Evolutionary conservation across 2,113 vertebrate genomes (phyloP), one percentile per base, ranked within the genome.

Genomic region (Excalfactoria chinensis): DNA sequence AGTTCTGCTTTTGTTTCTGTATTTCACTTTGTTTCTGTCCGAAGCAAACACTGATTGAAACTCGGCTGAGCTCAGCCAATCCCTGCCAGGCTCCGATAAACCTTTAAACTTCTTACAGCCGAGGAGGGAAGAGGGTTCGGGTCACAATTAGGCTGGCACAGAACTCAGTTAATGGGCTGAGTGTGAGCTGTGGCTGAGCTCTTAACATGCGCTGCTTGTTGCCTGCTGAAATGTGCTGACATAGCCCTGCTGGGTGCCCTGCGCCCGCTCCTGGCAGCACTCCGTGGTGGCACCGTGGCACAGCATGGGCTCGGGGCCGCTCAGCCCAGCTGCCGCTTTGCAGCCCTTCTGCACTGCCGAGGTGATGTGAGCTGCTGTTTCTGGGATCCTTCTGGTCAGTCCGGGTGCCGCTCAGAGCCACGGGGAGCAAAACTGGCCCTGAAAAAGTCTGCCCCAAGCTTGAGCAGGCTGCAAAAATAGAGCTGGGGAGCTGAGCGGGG

Each of bases 381-480:
- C 23, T 20, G 6, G 43, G 40, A 21, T 17, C 18, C 40, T 85
- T 72, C 58, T 11, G 2, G 0, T 64, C 1, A 0, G 28, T 84
- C 13, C 21, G 0, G 6, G 25, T 40, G 23, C 60, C 14, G 10
- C 35, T 63, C 23, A 28, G 35, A 63, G 60, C 35, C 13, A 0
- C 6, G 22, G 74, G 82, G 80, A 93, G 59, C 0, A 3, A 88
- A 90, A 88, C 32, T 37, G 74, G 63, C 92, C 91, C 82, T 49
- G 51, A 18, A 53, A 93, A 96, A 89, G 91, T 85, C 71, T 91
- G 93, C 74, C 93, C 89, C 71, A 67, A 46, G 34, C 76, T 88
- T 93, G 79, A 89, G 37, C 67, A 78, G 81, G 62, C 53, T 93
- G 84, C 91, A 83, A 95, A 96, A 95, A 95, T 95, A 96, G 88